A percentile compares a stretch with the other conserved stretches of the same genome.
Evolutionary conservation across 2,888 invertebrate species (phyloP).

Genomic region (Petrolisthes cinctipes): DNA sequence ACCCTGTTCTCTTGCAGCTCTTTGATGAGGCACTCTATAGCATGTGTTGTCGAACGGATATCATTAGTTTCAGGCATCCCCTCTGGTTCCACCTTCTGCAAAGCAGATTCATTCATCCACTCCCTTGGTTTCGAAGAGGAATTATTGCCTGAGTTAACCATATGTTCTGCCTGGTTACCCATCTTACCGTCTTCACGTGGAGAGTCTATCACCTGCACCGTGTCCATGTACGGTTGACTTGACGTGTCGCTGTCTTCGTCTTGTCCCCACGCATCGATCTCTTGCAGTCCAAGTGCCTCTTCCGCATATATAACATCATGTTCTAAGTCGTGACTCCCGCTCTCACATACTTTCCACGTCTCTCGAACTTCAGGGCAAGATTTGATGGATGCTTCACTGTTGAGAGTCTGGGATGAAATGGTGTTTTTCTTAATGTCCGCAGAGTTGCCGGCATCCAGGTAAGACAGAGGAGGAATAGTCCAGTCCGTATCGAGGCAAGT

Average conservation of each 20-base stretch:
- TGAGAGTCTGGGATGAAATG: conserved; percentile 5
- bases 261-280: not conserved
- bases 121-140: not conserved
- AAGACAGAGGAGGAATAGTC: conserved; percentile 9
- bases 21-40: conserved; percentile 36
- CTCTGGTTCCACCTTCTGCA: not conserved
- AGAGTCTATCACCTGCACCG: conserved; percentile 11
- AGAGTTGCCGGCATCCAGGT: not conserved
- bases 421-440: conserved; percentile 8
- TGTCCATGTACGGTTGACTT: conserved; percentile 37
- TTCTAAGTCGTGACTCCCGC: not conserved
- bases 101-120: not conserved
- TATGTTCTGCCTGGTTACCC: not conserved
- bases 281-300: conserved; percentile 4
- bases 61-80: not conserved
- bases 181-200: not conserved
- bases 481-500: conserved; percentile 27
- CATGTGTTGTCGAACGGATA: conserved; percentile 14
- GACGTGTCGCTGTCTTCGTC: conserved; percentile 24
- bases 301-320: not conserved
- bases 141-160: not conserved
- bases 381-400: conserved; percentile 22
- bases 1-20: conserved; percentile 36
- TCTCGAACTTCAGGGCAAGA: conserved; percentile 32
- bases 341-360: not conserved